These are phyloP conservation scores for Eupristina koningsbergeri DNA, from an alignment of 1,140 invertebrate genomes.

Conservation along the genomic window DNA sequence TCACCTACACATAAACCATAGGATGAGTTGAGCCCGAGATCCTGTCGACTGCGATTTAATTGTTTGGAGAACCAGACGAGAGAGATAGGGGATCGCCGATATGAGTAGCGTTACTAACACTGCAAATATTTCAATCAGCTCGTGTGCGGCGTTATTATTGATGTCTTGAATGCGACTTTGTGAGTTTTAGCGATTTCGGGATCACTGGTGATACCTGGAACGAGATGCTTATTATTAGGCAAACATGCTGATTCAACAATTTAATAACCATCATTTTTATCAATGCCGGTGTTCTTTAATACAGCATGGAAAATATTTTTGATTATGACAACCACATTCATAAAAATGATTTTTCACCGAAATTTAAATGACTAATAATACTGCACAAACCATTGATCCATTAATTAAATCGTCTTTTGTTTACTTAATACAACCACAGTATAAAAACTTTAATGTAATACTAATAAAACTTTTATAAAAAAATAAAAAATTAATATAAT, in stretches of 20 bases:
- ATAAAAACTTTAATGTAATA: no score
- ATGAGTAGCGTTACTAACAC: not conserved
- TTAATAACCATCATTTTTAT: not conserved
- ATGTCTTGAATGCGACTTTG: not conserved
- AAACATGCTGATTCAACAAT: not conserved
- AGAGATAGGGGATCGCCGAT: not conserved
- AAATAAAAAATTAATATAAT: no score
- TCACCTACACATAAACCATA: not conserved
- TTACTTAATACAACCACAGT: no score
- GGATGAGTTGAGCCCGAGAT: not conserved
- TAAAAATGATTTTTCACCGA: no score
- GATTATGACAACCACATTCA: no score
- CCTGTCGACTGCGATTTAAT: not conserved
- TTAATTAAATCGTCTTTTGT: no score
- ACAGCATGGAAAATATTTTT: no score
- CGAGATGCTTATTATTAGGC: not conserved
- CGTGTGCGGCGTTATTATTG: slow-evolving; percentile 15
- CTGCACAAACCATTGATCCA: no score
- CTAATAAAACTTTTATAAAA: no score
- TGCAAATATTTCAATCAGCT: slow-evolving; percentile 24
- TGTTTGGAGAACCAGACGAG: not conserved
- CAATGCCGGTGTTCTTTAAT: not conserved
- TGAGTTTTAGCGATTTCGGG: not conserved
- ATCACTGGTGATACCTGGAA: not conserved
- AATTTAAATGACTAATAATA: no score